phyloP scores from a whole-genome alignment of 2,113 vertebrate species.

The Cynoglossus semilaevis region DNA sequence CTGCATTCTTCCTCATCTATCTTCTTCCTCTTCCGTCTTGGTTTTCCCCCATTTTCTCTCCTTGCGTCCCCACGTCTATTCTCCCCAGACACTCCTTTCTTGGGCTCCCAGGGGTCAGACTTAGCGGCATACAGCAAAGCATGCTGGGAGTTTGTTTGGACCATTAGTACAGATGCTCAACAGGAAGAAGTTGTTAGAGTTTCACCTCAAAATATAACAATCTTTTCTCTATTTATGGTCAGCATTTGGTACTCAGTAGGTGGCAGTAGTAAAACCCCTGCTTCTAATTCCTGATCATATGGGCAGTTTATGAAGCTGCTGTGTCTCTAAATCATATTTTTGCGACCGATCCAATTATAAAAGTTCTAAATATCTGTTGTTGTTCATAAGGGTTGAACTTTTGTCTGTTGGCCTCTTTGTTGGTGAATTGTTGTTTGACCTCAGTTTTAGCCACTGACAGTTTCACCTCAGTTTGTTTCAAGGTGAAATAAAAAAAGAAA shows the following conservation, averaged over 20 bases:
- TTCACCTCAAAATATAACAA: too few relatives aligned
- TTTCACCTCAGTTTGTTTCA: background rate
- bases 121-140: conserved; percentile 26
- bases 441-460: background rate
- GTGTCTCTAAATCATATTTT: conserved; percentile 45
- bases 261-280: background rate
- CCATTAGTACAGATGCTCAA: conserved; percentile 27
- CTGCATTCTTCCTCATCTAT: conserved; percentile 17
- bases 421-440: too few relatives aligned
- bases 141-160: conserved; percentile 33
- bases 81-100: conserved; percentile 21
- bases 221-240: too few relatives aligned
- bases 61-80: conserved; percentile 11
- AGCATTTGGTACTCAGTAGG: too few relatives aligned
- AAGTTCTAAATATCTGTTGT: conserved; percentile 35
- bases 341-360: conserved; percentile 65
- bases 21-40: conserved; percentile 36
- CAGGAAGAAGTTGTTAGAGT: conserved; percentile 10
- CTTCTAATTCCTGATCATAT: background rate
- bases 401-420: too few relatives aligned
- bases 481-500: conserved; percentile 11
- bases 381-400: too few relatives aligned
- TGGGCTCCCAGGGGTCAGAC: conserved; percentile 29
- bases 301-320: conserved; percentile 15
- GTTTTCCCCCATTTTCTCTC: conserved; percentile 19